Base-by-base conservation (phyloP, 2,797 vertebrate genomes). In the Buphagus erythrorhynchus region DNA sequence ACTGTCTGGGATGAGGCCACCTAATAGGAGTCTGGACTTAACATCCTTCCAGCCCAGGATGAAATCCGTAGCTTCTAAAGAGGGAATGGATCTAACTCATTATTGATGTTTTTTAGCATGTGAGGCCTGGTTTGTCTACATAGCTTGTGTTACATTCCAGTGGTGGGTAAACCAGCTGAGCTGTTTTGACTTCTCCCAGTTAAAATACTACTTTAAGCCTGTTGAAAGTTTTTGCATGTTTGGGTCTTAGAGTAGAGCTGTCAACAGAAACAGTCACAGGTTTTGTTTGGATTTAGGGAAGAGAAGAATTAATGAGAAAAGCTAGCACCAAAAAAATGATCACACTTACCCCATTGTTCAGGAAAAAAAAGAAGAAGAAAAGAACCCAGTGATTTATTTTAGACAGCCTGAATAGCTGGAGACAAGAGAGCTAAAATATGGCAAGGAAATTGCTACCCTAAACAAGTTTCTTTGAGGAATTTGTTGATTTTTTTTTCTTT, bases 381-480 rank as follows among this genome's bases (percentile, higher is more conserved):
- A 55, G 28, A 46, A 75, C 18, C 8, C 21, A 61, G 25, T 95
- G 88, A 95, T 96, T 96, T 94, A 93, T 90, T 88, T 76, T 55
- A 88, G 91, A 86, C 82, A 95, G 89, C 36, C 58, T 93, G 75
- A 93, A 90, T 94, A 84, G 79, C 87, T 95, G 76, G 73, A 96
- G 91, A 95, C 91, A 91, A 91, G 78, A 92, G 33, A 48, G 29
- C 51, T 96, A 92, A 96, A 95, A 95, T 93, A 97, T 63, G 43
- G 89, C 72, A 63, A 86, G 94, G 93, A 97, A 97, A 97, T 66
- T 93, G 83, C 89, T 90, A 91, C 66, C 79, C 82, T 92, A 92
- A 95, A 95, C 92, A 96, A 90, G 91, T 78, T 96, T 59, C 76
- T 84, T 75, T 88, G 85, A 96, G 84, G 42, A 46, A 92, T 77